A percentile compares a stretch with the other conserved stretches of the same genome.
Conservation (phyloP, 2,888 invertebrate genomes). For the Apodemia hepburni region DNA sequence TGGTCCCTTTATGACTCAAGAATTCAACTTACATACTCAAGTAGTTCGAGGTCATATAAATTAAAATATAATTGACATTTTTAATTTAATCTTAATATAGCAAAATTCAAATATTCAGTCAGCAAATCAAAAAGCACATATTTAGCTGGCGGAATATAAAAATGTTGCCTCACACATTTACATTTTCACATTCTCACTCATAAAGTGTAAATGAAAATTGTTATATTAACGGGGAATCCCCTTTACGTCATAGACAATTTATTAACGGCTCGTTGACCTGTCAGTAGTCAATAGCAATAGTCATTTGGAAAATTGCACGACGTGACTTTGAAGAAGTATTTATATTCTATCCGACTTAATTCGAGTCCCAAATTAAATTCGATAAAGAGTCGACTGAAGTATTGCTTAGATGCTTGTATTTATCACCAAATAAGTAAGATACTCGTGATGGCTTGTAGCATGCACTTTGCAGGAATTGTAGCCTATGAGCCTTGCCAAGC, state of each 20-base stretch:
- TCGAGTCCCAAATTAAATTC: background rate
- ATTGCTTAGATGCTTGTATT: constrained; percentile 47
- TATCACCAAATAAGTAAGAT: constrained; percentile 9
- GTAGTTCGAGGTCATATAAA: too few species aligned
- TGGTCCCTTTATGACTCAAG: too few species aligned
- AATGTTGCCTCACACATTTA: background rate
- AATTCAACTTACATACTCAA: too few species aligned
- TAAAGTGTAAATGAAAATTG: constrained; percentile 6
- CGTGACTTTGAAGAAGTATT: constrained; percentile 42
- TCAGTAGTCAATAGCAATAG: constrained; percentile 10
- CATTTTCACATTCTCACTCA: background rate
- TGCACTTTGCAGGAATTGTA: constrained; percentile 1
- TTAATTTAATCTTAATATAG: too few species aligned
- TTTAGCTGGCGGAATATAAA: background rate
- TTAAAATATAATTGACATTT: too few species aligned
- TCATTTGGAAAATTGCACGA: constrained; percentile 30
- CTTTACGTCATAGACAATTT: constrained; percentile 6
- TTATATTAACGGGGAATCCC: background rate
- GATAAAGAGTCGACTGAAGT: constrained; percentile 59
- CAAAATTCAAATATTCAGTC: too few species aligned
- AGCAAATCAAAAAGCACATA: too few species aligned
- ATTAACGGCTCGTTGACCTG: background rate
- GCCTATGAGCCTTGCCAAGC: constrained; percentile 37
- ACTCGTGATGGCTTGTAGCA: constrained; percentile 46
- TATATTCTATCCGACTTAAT: constrained; percentile 44